Evolutionary conservation across 2,113 vertebrate species (phyloP).

Genomic region (Picathartes gymnocephalus): DNA sequence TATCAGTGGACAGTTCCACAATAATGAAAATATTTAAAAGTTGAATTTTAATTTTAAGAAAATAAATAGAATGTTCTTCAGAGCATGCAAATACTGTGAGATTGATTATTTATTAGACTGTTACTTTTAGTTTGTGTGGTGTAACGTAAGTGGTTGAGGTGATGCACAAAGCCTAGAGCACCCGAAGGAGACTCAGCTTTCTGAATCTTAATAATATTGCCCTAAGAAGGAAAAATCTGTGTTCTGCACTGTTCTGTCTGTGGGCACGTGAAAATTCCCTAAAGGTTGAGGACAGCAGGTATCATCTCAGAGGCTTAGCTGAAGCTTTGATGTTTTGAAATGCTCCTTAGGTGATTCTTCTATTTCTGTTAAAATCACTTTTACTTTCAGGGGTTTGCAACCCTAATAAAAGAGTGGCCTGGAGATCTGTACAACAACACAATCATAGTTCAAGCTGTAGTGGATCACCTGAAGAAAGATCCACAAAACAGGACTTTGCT

Average conservation of each 20-base stretch:
- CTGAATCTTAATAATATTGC: not conserved
- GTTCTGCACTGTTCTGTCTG: not conserved
- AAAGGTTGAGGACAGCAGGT: slow-evolving; percentile 8
- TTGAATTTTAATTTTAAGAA: not conserved
- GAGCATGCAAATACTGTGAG: not conserved
- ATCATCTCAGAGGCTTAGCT: not conserved
- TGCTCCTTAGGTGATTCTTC: not conserved
- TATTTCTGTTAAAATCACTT: not conserved
- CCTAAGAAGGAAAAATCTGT: not conserved
- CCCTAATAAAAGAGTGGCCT: slow-evolving; percentile 92
- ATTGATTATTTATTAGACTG: not conserved
- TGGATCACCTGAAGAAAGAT: slow-evolving; percentile 89
- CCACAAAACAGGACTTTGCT: slow-evolving; percentile 87
- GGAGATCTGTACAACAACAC: slow-evolving; percentile 97
- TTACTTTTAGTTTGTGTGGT: not conserved
- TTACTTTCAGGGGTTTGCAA: slow-evolving; percentile 88
- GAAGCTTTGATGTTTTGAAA: not conserved
- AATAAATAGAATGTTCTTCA: not conserved
- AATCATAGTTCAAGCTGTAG: slow-evolving; percentile 91
- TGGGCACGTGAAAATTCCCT: not conserved
- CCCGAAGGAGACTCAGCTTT: not conserved
- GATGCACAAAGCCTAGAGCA: not conserved
- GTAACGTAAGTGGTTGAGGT: not conserved
- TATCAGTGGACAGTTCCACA: not conserved
- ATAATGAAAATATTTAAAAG: not conserved